phyloP scores from a whole-genome alignment of 2,113 vertebrate genomes.

The Malurus melanocephalus region DNA sequence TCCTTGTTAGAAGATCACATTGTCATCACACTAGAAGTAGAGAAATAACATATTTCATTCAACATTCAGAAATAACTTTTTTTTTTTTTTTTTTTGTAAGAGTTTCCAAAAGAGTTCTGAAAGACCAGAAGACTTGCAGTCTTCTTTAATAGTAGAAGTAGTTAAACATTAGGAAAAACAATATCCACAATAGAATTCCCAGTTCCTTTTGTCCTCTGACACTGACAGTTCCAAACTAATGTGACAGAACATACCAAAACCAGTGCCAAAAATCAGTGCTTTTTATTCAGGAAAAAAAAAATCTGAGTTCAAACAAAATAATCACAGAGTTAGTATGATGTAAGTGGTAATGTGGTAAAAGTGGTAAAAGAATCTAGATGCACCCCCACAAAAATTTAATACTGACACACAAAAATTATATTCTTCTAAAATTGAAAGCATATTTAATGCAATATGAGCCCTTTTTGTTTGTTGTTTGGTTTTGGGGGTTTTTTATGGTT shows the following conservation, averaged over 20 bases:
- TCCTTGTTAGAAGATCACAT: neutral
- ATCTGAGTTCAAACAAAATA: neutral
- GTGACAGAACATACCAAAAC: neutral
- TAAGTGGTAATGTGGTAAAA: neutral
- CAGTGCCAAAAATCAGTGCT: neutral
- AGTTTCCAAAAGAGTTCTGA: neutral
- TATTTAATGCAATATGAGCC: neutral
- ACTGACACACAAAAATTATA: neutral
- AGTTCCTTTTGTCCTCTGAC: neutral
- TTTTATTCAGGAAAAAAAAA: neutral
- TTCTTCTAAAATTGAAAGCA: neutral
- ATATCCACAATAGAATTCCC: neutral
- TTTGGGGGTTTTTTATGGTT: neutral
- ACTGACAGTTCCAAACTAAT: neutral
- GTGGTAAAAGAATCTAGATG: neutral
- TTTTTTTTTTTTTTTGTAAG: rapidly evolving
- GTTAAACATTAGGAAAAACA: neutral
- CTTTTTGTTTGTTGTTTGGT: neutral
- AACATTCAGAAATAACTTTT: neutral
- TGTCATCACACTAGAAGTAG: neutral
- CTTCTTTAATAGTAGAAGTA: neutral
- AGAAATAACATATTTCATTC: neutral
- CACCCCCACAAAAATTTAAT: neutral
- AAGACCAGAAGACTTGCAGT: neutral
- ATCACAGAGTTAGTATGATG: neutral